phyloP scores from a whole-genome alignment of 2,797 vertebrate genomes.

The Perodicticus potto region DNA sequence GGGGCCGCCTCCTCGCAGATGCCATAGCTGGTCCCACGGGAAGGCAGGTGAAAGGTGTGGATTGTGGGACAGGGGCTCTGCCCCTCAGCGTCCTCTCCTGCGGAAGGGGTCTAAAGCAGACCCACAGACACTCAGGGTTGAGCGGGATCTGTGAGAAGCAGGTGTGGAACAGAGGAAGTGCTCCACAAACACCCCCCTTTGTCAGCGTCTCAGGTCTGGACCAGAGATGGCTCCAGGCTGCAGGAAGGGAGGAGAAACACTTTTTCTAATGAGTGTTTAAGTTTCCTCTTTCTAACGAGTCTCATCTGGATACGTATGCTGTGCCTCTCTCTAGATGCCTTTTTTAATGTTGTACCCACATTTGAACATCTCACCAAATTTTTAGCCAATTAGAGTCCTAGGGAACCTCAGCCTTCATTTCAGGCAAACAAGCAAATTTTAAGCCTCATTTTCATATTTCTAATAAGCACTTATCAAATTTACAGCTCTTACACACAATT shows the following conservation, averaged over 20 bases:
- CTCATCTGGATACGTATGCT: background rate
- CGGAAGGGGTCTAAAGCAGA: background rate
- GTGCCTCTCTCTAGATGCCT: background rate
- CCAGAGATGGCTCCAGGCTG: background rate
- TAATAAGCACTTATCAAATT: slow-evolving; percentile 53
- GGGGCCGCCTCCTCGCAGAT: rapidly evolving
- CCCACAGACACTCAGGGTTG: too few species aligned
- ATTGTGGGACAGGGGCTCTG: too few species aligned
- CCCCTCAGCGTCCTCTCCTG: background rate
- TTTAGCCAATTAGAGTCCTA: background rate
- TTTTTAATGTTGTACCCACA: background rate
- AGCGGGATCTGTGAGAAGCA: background rate
- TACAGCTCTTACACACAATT: background rate
- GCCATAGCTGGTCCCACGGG: rapidly evolving
- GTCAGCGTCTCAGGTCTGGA: background rate
- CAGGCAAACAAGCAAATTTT: slow-evolving; percentile 37
- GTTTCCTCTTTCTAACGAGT: background rate
- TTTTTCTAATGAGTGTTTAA: too few species aligned
- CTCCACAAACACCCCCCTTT: background rate
- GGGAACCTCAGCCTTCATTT: slow-evolving; percentile 50
- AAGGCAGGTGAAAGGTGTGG: background rate
- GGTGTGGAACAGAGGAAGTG: too few species aligned
- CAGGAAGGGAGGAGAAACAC: background rate
- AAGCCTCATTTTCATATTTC: slow-evolving; percentile 49
- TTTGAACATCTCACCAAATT: background rate